Evolutionary conservation across 2,113 vertebrate species (phyloP).

Genomic region (Crotophaga sulcirostris): DNA sequence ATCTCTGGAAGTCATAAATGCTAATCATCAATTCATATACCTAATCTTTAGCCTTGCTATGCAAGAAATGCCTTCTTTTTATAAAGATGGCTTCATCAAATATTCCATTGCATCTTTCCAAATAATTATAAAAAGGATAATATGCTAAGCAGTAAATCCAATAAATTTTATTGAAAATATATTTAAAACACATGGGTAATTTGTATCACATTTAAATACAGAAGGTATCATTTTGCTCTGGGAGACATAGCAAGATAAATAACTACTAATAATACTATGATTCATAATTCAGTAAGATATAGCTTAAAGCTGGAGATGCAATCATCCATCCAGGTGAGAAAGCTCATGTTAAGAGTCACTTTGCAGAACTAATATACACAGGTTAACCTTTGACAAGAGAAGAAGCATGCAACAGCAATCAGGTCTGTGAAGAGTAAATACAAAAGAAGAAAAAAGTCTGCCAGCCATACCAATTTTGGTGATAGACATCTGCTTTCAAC

Average conservation of each 20-base stretch:
- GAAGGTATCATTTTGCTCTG: background rate
- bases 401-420: background rate
- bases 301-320: background rate
- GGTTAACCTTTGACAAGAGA: background rate
- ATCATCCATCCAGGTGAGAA: background rate
- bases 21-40: background rate
- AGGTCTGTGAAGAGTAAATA: background rate
- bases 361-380: background rate
- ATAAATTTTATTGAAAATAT: background rate
- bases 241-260: background rate
- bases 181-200: background rate
- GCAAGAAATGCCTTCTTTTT: background rate
- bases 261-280: background rate
- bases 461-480: background rate
- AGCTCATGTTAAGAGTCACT: background rate
- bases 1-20: constrained; percentile 48
- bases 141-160: background rate
- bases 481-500: background rate
- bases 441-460: background rate
- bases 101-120: background rate
- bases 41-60: background rate
- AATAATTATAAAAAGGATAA: background rate
- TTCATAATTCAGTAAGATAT: background rate
- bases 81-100: background rate
- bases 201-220: background rate